These are phyloP conservation scores for Lasioglossum marginatum DNA, from an alignment of 2,888 invertebrate genomes.

Conservation along the genomic window DNA sequence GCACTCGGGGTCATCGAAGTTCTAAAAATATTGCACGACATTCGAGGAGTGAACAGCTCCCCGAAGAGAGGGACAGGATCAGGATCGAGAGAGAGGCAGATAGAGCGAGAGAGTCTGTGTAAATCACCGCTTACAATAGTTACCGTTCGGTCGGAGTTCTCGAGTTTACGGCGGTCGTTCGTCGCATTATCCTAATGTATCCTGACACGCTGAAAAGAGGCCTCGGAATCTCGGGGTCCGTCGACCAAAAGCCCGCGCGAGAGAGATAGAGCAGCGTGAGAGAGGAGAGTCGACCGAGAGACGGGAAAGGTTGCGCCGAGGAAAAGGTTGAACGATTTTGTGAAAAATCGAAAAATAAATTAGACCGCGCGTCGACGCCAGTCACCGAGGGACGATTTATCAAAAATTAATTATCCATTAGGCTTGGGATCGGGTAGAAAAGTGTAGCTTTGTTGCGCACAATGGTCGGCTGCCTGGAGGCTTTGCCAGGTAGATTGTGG, in stretches of 20 bases:
- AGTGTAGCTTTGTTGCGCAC: slow-evolving; percentile 81
- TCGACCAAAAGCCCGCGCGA: slow-evolving; percentile 14
- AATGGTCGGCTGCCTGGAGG: slow-evolving; percentile 73
- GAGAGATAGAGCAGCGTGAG: neutral
- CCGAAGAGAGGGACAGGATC: slow-evolving; percentile 1
- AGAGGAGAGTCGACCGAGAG: neutral
- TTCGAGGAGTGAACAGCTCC: neutral
- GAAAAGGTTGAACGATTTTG: slow-evolving; percentile 65
- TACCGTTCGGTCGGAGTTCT: slow-evolving; percentile 65
- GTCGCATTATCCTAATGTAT: slow-evolving; percentile 74
- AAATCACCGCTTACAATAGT: slow-evolving; percentile 70
- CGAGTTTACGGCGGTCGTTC: slow-evolving; percentile 69
- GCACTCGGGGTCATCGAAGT: neutral
- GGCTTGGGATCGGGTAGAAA: slow-evolving; percentile 81
- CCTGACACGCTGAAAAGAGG: slow-evolving; percentile 67
- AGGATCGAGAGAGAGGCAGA: neutral
- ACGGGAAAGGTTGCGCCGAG: slow-evolving; percentile 11
- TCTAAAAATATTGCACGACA: slow-evolving; percentile 30
- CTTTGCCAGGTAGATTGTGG: slow-evolving; percentile 70
- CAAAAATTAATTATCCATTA: slow-evolving; percentile 84
- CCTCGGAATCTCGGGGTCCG: slow-evolving; percentile 59
- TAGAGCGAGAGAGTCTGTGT: slow-evolving; percentile 30
- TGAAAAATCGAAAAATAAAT: slow-evolving; percentile 81
- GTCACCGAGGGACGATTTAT: slow-evolving; percentile 82
- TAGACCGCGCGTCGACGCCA: slow-evolving; percentile 76